Conservation (phyloP, 1,140 invertebrate genomes). For the Notospermus geniculatus region DNA sequence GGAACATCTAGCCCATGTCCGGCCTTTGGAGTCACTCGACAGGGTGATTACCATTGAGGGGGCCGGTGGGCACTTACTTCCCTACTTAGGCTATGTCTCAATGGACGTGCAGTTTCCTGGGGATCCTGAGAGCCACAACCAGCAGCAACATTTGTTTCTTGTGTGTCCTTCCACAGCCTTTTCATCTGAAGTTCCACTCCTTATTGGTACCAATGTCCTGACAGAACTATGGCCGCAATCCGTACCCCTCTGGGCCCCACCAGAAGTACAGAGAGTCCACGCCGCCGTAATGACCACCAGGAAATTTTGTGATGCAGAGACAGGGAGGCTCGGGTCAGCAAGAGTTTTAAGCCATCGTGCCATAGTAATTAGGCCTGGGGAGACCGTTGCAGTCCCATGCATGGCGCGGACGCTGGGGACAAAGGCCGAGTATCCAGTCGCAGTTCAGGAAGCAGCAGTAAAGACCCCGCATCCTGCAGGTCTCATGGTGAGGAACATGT, state of each 20-base stretch:
- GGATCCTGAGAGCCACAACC: neutral
- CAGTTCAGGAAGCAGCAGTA: neutral
- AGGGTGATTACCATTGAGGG: neutral
- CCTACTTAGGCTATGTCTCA: neutral
- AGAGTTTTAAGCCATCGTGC: neutral
- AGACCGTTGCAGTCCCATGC: neutral
- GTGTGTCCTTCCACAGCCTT: neutral
- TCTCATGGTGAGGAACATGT: neutral
- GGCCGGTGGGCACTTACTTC: neutral
- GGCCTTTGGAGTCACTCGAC: neutral
- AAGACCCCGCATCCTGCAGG: neutral
- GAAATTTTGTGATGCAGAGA: neutral
- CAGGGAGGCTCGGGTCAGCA: neutral
- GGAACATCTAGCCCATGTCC: neutral
- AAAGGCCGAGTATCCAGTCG: neutral
- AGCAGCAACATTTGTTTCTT: neutral
- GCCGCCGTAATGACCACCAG: neutral
- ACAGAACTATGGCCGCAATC: neutral
- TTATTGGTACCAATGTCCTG: neutral
- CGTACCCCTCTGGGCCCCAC: neutral
- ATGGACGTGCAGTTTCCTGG: neutral
- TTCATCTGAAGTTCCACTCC: neutral
- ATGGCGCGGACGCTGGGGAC: neutral
- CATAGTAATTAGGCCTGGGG: neutral
- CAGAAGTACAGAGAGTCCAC: neutral